A percentile compares a stretch with the other conserved stretches of the same genome.
Evolutionary conservation across 2,888 invertebrate species (phyloP).

Genomic region (Saturnia japonica): DNA sequence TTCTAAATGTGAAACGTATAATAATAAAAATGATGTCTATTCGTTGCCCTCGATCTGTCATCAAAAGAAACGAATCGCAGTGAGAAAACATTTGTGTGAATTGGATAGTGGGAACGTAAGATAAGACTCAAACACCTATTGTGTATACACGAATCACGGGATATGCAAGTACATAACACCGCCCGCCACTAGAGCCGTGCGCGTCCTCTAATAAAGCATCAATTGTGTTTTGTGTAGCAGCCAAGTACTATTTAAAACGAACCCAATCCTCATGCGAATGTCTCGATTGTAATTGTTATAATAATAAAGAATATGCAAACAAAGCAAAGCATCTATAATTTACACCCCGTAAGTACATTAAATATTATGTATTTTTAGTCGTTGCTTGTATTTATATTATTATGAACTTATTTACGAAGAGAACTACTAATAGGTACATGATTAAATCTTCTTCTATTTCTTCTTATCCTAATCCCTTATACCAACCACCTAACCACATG

Average conservation of each 20-base stretch:
- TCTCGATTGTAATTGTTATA: neutral
- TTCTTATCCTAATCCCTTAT: too few species aligned
- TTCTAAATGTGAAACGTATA: neutral
- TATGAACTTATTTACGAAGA: too few species aligned
- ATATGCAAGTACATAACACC: slow-evolving; percentile 12
- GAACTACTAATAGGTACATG: too few species aligned
- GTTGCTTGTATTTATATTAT: too few species aligned
- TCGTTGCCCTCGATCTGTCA: slow-evolving; percentile 18
- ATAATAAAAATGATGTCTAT: slow-evolving; percentile 6
- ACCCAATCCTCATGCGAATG: neutral
- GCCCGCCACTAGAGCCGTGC: neutral
- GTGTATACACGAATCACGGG: slow-evolving; percentile 43
- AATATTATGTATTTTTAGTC: too few species aligned
- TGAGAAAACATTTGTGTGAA: slow-evolving; percentile 72
- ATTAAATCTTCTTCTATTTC: too few species aligned
- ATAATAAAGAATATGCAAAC: neutral
- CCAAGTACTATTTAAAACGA: neutral
- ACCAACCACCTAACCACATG: too few species aligned
- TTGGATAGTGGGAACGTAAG: slow-evolving; percentile 66
- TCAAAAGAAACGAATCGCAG: slow-evolving; percentile 53
- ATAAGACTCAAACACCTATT: slow-evolving; percentile 67
- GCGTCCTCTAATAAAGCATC: slow-evolving; percentile 3
- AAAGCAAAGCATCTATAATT: too few species aligned
- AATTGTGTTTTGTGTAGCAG: slow-evolving; percentile 7
- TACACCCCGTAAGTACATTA: too few species aligned